Conservation (phyloP, 2,888 invertebrate species). For the Cheilosia scutellata region DNA sequence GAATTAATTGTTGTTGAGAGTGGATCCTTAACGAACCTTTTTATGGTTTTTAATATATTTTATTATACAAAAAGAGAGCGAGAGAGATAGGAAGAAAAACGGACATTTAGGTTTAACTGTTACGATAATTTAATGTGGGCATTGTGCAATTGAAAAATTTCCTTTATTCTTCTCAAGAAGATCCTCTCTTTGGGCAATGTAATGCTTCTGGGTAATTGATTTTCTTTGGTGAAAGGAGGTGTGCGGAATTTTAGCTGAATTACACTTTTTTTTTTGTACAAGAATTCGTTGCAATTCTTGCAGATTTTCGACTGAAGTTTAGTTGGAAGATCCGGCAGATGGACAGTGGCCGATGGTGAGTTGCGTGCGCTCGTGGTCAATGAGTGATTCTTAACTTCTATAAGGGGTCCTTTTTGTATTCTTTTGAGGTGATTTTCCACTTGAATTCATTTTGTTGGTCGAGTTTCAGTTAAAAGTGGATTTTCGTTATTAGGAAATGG, state of each 20-base stretch:
- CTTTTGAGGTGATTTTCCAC: conserved; percentile 48
- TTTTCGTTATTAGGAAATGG: conserved; percentile 3
- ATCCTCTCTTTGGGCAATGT: conserved; percentile 32
- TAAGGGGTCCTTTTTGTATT: conserved; percentile 10
- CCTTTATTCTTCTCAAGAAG: neutral
- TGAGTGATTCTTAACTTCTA: neutral
- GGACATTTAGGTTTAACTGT: conserved; percentile 58
- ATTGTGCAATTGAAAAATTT: conserved; percentile 60
- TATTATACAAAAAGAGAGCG: conserved; percentile 9
- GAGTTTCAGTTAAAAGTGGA: neutral
- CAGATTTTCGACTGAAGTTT: conserved; percentile 62
- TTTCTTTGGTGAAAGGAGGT: conserved; percentile 69
- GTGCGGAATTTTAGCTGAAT: conserved; percentile 33
- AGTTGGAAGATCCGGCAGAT: conserved; percentile 69
- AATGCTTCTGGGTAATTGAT: conserved; percentile 74
- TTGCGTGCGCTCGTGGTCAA: conserved; percentile 34
- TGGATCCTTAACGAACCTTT: conserved; percentile 71
- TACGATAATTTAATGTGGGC: conserved; percentile 73
- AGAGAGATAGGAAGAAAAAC: neutral
- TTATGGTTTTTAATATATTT: conserved; percentile 64
- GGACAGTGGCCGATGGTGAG: conserved; percentile 55
- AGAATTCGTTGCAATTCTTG: conserved; percentile 64
- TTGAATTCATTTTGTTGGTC: conserved; percentile 50
- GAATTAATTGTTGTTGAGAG: conserved; percentile 72
- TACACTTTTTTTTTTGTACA: conserved; percentile 7